These are phyloP conservation scores for Ascaphus truei DNA, from an alignment of 2,113 vertebrate genomes.

Conservation along the genomic window DNA sequence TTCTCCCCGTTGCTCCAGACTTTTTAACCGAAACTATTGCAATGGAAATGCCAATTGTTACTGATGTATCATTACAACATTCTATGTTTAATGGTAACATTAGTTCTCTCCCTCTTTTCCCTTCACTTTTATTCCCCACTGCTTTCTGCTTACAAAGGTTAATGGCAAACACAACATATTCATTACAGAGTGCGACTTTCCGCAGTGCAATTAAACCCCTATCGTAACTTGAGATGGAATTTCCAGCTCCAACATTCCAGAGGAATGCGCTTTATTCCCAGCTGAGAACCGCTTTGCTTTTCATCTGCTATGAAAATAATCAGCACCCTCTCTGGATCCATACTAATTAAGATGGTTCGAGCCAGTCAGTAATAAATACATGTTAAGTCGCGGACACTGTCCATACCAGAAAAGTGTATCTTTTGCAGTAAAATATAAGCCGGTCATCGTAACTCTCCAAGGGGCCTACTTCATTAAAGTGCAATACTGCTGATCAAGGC, in stretches of 20 bases:
- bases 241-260: neutral
- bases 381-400: too few relatives aligned
- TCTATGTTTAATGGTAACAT: slow-evolving; percentile 2
- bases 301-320: neutral
- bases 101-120: neutral
- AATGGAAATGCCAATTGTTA: neutral
- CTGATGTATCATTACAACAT: neutral
- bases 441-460: too few relatives aligned
- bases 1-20: neutral
- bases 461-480: too few relatives aligned
- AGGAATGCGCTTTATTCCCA: neutral
- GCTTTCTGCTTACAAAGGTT: slow-evolving; percentile 29
- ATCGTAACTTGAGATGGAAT: slow-evolving; percentile 8
- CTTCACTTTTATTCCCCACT: slow-evolving; percentile 10
- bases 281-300: neutral
- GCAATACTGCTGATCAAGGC: too few relatives aligned
- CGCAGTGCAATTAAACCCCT: slow-evolving; percentile 24
- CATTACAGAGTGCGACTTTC: slow-evolving; percentile 23
- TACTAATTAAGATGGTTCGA: slow-evolving; percentile 5
- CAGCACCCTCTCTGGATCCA: neutral
- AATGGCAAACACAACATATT: slow-evolving; percentile 33
- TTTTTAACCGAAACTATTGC: neutral
- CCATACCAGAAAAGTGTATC: too few relatives aligned
- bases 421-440: too few relatives aligned
- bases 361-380: neutral